A percentile compares a stretch with the other conserved stretches of the same genome.
These are phyloP conservation scores for Pseudomyrmex gracilis DNA, from an alignment of 1,140 invertebrate species.

Conservation along the genomic window DNA sequence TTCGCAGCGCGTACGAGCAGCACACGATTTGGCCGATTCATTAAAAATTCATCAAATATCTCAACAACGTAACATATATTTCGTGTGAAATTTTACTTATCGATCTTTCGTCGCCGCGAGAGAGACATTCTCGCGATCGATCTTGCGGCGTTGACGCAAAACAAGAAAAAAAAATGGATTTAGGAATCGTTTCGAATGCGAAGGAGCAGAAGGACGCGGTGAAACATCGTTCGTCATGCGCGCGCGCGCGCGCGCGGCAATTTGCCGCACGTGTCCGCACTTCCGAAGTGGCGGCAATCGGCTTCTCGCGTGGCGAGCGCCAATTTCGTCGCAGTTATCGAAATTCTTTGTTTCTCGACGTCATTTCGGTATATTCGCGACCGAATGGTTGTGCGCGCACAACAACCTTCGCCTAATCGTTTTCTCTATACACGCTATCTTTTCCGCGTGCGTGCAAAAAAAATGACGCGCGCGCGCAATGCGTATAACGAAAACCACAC, in stretches of 20 bases:
- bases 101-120: neutral
- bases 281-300: neutral
- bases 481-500: neutral
- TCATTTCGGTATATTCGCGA: neutral
- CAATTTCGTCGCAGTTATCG: neutral
- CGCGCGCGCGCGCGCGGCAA: neutral
- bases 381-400: neutral
- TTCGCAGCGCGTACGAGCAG: neutral
- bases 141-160: neutral
- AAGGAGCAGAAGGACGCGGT: neutral
- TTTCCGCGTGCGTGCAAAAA: neutral
- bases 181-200: slow-evolving; percentile 3
- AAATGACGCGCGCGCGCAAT: too few relatives aligned
- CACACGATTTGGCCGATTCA: too few relatives aligned
- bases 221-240: slow-evolving; percentile 28
- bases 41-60: slow-evolving; percentile 1
- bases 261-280: slow-evolving; percentile 15
- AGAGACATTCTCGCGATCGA: slow-evolving; percentile 9
- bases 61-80: slow-evolving; percentile 9
- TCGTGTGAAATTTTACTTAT: neutral
- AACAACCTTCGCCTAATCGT: neutral
- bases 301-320: neutral
- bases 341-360: slow-evolving; percentile 3
- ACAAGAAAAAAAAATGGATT: neutral
- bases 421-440: neutral